Base-by-base conservation (phyloP, 1,140 invertebrate genomes). In the Pantala flavescens region DNA sequence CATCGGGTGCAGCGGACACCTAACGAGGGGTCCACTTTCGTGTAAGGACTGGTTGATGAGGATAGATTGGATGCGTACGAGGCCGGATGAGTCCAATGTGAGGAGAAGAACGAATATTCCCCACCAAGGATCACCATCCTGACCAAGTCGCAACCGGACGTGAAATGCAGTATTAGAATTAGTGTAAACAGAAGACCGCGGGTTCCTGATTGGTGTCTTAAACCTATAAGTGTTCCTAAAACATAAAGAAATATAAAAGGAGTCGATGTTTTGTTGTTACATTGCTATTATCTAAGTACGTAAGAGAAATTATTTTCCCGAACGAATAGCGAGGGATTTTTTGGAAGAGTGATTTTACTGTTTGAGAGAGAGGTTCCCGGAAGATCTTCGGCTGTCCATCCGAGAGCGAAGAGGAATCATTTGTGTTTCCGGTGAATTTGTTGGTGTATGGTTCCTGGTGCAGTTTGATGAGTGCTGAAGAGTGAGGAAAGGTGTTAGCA, bases 121-220 rank as follows among this genome's bases (percentile, higher is more conserved):
- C 14, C 3, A 7, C 49, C 14, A 19, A 1, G 12, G 49, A 3
- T 63, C 49, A 3, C 49, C 3, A 21, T 63, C 49, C 49, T 63
- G 49, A 63, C 49, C 49, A 63, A 63, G 49, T 63, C 12, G n/a
- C 28, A 63, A 63, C 49, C 49, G 49, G 49, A 63, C 12, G 49
- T 63, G 49, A 63, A 63, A 63, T 63, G 49, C 49, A 63, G 49
- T 63, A 63, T 63, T 63, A 63, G 49, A 63, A 63, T 63, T 63
- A 63, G 49, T 63, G 49, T 63, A 63, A 63, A 63, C 49, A 63
- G 49, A 63, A 63, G 49, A 63, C 49, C 49, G 49, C 12, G 49
- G 49, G 49, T 63, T 63, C 49, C 49, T 63, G 49, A 63, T 63
- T 21, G 49, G 49, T 63, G 49, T 63, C 49, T 63, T 63, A 63